phyloP scores from a whole-genome alignment of 2,888 invertebrate species.

The Dastarcus helophoroides region DNA sequence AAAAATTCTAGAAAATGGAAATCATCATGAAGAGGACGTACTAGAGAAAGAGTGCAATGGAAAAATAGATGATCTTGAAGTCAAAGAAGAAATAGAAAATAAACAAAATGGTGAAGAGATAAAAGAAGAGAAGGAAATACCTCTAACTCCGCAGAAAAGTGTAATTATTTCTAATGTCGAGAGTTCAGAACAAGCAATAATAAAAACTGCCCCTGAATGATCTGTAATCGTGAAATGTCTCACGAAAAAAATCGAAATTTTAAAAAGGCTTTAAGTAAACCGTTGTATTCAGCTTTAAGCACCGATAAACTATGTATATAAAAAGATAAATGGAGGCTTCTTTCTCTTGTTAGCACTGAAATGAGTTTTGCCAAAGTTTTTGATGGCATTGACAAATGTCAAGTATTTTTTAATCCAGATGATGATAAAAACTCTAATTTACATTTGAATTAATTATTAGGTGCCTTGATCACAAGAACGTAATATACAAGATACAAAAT shows the following conservation, averaged over 20 bases:
- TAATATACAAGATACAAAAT: no score
- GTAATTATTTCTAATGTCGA: constrained; percentile 8
- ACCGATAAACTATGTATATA: constrained; percentile 1
- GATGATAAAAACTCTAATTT: no score
- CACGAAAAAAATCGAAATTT: constrained; percentile 7
- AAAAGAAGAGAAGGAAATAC: constrained; percentile 5
- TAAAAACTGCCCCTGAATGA: constrained; percentile 28
- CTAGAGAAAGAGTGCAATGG: not conserved
- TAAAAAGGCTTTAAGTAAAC: constrained; percentile 5
- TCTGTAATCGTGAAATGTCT: constrained; percentile 24
- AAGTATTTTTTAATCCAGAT: no score
- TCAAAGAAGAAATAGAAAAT: not conserved
- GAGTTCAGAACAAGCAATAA: constrained; percentile 20
- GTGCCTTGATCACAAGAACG: no score
- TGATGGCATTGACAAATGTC: no score
- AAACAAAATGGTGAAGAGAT: constrained; percentile 1
- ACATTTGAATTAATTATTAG: no score
- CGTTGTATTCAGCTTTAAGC: not conserved
- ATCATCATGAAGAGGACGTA: not conserved
- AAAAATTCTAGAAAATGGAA: not conserved
- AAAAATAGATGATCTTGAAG: not conserved
- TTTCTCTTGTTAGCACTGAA: no score
- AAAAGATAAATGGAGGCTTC: no score
- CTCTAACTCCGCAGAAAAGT: constrained; percentile 4
- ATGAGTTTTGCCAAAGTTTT: no score